Conservation (phyloP, 2,797 vertebrate species). For the Luscinia megarhynchos region DNA sequence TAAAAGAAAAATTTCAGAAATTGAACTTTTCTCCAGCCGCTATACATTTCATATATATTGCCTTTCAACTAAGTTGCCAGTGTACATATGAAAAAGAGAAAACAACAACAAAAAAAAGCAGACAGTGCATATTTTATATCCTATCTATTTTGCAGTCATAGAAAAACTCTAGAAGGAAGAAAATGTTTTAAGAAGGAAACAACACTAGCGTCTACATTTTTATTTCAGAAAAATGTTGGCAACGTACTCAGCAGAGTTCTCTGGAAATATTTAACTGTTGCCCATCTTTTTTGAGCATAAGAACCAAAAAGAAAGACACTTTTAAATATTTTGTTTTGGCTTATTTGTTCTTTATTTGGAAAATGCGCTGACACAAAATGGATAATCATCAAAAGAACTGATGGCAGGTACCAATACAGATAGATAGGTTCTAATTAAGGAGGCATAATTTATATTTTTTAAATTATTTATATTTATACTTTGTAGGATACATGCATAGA, state of each 20-base stretch:
- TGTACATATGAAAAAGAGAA: background rate
- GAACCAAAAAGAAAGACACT: background rate
- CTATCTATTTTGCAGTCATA: background rate
- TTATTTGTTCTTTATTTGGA: background rate
- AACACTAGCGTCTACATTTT: background rate
- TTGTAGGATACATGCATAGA: background rate
- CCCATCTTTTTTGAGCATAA: background rate
- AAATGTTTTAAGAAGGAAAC: background rate
- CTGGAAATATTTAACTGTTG: background rate
- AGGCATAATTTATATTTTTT: accelerated
- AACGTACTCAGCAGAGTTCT: background rate
- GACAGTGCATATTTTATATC: background rate
- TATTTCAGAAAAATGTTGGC: background rate
- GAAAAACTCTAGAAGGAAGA: background rate
- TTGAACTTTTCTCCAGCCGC: background rate
- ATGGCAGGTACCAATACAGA: background rate
- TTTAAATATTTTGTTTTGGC: background rate
- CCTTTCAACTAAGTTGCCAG: background rate
- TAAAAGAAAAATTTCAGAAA: background rate
- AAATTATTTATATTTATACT: background rate
- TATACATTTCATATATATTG: background rate
- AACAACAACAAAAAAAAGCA: background rate
- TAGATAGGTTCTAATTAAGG: background rate
- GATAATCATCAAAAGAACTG: background rate
- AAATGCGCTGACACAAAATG: background rate